A percentile compares a stretch with the other conserved stretches of the same genome.
Evolutionary conservation across 2,888 invertebrate genomes (phyloP).

Genomic region (Cremastobaeus sp.): DNA sequence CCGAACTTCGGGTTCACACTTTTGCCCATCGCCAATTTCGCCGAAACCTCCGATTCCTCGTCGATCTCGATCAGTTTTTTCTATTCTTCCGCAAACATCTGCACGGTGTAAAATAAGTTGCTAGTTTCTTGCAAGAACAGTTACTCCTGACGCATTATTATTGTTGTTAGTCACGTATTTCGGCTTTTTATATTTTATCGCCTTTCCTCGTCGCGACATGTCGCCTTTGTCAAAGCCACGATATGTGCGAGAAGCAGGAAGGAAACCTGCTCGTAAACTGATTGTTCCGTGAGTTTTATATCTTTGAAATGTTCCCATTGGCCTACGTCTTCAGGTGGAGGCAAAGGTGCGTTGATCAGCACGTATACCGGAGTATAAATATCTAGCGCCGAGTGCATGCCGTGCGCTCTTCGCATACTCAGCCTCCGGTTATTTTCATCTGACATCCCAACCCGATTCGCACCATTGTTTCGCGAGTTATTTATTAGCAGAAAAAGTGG

Average conservation of each 20-base stretch:
- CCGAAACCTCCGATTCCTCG: too few relatives aligned
- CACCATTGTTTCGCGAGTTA: conserved; percentile 25
- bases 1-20: too few relatives aligned
- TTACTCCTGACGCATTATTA: too few relatives aligned
- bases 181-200: conserved; percentile 25
- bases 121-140: too few relatives aligned
- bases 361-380: conserved; percentile 42
- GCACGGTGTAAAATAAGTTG: too few relatives aligned
- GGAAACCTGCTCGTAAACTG: conserved; percentile 26
- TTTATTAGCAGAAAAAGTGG: conserved; percentile 1
- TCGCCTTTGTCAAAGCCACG: conserved; percentile 29
- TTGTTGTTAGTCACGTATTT: conserved; percentile 24
- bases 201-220: conserved; percentile 10
- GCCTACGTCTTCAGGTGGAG: conserved; percentile 32
- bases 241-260: conserved; percentile 2
- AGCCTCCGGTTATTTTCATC: conserved; percentile 51
- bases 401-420: conserved; percentile 36
- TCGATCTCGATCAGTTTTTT: too few relatives aligned
- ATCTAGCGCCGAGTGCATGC: conserved; percentile 44
- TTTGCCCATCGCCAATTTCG: too few relatives aligned
- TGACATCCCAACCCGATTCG: conserved; percentile 26
- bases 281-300: conserved; percentile 31
- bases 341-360: conserved; percentile 35
- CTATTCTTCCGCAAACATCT: too few relatives aligned
- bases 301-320: conserved; percentile 25